A percentile compares a stretch with the other conserved stretches of the same genome.
These are phyloP conservation scores for Monochamus alternatus DNA, from an alignment of 2,888 invertebrate species.

Conservation along the genomic window DNA sequence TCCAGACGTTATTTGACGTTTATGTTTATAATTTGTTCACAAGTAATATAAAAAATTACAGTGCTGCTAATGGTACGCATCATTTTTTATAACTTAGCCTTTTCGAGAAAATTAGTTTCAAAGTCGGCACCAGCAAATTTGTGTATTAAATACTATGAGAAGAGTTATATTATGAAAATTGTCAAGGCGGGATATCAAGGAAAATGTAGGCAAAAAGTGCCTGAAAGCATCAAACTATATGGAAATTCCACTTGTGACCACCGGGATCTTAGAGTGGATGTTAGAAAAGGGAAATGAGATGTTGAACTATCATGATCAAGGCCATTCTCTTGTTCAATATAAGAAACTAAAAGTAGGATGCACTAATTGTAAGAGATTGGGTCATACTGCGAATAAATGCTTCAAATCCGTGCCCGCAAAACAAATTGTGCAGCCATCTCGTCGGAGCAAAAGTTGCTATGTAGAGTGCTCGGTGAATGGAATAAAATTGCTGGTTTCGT, in stretches of 20 bases:
- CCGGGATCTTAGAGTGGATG: not conserved
- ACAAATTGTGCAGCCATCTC: not conserved
- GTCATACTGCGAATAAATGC: not conserved
- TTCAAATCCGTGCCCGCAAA: not conserved
- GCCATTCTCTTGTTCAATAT: not conserved
- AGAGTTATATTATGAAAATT: not conserved
- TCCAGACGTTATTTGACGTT: too few species aligned
- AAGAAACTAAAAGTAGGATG: not conserved
- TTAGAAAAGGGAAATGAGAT: not conserved
- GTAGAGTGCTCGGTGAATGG: not conserved
- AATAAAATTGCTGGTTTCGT: not conserved
- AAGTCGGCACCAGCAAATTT: too few species aligned
- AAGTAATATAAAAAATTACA: too few species aligned
- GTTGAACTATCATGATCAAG: not conserved
- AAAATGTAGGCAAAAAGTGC: too few species aligned
- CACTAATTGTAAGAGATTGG: not conserved
- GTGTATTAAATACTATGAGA: too few species aligned
- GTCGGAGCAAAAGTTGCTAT: not conserved
- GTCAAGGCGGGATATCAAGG: not conserved
- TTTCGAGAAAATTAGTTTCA: too few species aligned
- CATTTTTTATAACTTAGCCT: too few species aligned
- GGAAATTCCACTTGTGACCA: not conserved
- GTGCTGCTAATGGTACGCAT: too few species aligned
- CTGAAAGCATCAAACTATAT: not conserved
- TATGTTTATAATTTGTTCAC: too few species aligned